Evolutionary conservation across 2,888 invertebrate species (phyloP).

Genomic region (Stenotaenia linearis): DNA sequence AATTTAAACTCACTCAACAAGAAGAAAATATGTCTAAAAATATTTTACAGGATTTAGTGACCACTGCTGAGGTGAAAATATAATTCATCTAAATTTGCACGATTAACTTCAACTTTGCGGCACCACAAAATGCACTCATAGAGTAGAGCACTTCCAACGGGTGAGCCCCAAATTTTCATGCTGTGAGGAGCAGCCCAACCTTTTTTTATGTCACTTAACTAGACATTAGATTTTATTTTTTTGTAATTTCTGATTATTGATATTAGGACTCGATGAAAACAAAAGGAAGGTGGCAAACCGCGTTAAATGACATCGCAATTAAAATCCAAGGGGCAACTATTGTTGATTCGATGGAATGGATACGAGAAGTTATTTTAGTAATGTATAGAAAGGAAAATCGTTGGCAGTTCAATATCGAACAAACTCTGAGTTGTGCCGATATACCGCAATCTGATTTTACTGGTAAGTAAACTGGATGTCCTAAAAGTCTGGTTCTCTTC

Average conservation of each 20-base stretch:
- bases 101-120: too few species aligned
- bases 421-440: background rate
- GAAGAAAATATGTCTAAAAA: constrained; percentile 15
- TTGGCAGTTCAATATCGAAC: constrained; percentile 8
- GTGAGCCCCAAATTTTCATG: too few species aligned
- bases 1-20: constrained; percentile 4
- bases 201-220: too few species aligned
- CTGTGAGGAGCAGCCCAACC: too few species aligned
- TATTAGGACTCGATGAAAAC: background rate
- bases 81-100: too few species aligned
- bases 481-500: too few species aligned
- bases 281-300: background rate
- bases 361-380: background rate
- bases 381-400: background rate
- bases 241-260: background rate
- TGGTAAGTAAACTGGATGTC: too few species aligned
- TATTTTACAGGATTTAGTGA: background rate
- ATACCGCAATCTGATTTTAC: background rate
- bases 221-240: background rate
- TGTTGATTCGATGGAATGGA: background rate
- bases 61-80: background rate
- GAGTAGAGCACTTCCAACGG: too few species aligned
- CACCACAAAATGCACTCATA: too few species aligned
- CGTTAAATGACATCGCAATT: background rate
- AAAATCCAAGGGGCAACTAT: background rate